Evolutionary conservation across 1,140 invertebrate species (phyloP), one percentile per base, ranked within the genome.

Genomic region (Sycophila sp.): DNA sequence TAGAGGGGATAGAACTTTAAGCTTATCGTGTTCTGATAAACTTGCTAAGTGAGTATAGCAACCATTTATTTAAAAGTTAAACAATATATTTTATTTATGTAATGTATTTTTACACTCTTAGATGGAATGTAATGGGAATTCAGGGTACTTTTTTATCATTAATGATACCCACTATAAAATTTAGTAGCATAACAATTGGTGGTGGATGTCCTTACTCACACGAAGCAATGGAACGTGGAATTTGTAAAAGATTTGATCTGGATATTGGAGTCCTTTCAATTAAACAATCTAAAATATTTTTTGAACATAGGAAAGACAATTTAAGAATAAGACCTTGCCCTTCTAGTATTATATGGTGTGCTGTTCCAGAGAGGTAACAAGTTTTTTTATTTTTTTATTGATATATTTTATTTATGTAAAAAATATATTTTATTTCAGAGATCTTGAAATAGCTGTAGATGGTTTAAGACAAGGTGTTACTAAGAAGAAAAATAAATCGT

Each of bases 21-120:
- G 94, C 42, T 90, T 97, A 71, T 97, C 94, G 1, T 98, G 96
- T 83, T 97, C 95, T 83, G 96, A 98, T 85, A 98, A 98, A 88
- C 87, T 98, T 2, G 90, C 94, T 7, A 86, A 84, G 83, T 85
- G 74, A 76, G 75, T 72, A 42, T 19, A n/a, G n/a, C n/a, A n/a
- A n/a, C n/a, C n/a, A n/a, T n/a, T n/a, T n/a, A n/a, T n/a, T n/a
- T n/a, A 47, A 62, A 67, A 55, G n/a, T 42, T 11, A 45, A 22
- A 1, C 4, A 2, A 34, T 4, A 49, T 67, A 36, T 47, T 47
- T 8, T 47, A 0, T 10, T 11, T 10, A 38, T 15, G 4, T 40
- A 49, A 51, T 55, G 1, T 58, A 24, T n/a, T 26, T 10, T 73
- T 73, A 38, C 38, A 24, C 24, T 34, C 19, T n/a, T 32, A 91